Conservation (phyloP, 2,888 invertebrate genomes). For the Baronia brevicornis region DNA sequence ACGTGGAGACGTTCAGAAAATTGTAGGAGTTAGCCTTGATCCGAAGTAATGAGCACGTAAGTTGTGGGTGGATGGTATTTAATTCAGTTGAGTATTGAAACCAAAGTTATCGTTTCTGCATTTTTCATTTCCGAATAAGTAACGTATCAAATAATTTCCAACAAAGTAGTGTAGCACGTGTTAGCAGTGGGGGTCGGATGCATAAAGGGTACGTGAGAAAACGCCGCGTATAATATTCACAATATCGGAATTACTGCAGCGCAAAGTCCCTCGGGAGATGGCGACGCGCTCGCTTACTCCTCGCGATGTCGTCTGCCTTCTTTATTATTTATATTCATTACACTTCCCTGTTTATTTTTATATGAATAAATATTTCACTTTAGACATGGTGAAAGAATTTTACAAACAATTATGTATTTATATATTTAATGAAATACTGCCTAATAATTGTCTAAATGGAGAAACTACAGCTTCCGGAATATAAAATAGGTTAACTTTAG, state of each 20-base stretch:
- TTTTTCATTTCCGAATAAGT: not conserved
- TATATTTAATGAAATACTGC: no score
- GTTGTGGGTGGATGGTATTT: no score
- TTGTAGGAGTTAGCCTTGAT: no score
- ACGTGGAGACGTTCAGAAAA: no score
- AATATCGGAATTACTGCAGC: constrained; percentile 49
- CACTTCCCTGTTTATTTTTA: constrained; percentile 33
- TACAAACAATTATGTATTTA: no score
- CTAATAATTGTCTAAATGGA: no score
- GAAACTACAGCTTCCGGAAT: no score
- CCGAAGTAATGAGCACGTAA: no score
- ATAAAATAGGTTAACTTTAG: no score
- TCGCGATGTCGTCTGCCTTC: constrained; percentile 34
- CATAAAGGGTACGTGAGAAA: constrained; percentile 54
- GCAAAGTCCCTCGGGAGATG: constrained; percentile 37
- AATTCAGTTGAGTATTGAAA: not conserved
- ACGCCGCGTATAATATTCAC: constrained; percentile 58
- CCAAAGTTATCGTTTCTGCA: not conserved
- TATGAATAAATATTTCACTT: no score
- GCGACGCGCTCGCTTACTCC: constrained; percentile 34
- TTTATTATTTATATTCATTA: constrained; percentile 68
- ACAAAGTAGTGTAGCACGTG: constrained; percentile 11
- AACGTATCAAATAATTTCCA: constrained; percentile 17
- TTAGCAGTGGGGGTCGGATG: constrained; percentile 28
- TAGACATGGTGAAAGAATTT: no score